Evolutionary conservation across 2,797 vertebrate genomes (phyloP).

Genomic region (Rhinichthys osculus): DNA sequence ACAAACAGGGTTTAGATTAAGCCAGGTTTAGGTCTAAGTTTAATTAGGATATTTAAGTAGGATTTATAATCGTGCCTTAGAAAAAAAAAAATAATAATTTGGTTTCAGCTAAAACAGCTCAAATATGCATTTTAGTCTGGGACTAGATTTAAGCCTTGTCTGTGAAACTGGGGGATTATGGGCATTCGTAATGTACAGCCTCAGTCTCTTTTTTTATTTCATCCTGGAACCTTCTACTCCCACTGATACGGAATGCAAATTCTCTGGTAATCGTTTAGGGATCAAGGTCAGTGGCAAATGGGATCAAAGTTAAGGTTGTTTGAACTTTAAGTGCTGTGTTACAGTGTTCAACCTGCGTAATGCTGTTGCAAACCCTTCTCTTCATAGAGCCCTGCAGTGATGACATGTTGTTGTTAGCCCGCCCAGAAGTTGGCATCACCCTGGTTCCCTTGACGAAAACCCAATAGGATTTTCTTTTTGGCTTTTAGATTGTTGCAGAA

Average conservation of each 20-base stretch:
- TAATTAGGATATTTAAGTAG: too few relatives aligned
- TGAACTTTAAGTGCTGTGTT: not conserved
- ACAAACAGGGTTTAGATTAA: too few relatives aligned
- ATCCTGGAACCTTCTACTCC: not conserved
- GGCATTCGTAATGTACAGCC: too few relatives aligned
- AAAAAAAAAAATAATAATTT: too few relatives aligned
- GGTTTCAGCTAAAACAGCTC: too few relatives aligned
- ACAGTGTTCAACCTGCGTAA: not conserved
- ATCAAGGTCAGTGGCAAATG: not conserved
- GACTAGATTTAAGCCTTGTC: not conserved
- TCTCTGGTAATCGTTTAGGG: not conserved
- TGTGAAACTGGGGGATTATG: not conserved
- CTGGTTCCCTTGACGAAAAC: not conserved
- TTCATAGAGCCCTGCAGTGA: too few relatives aligned
- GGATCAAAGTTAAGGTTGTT: not conserved
- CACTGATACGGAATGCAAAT: not conserved
- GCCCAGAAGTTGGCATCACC: too few relatives aligned
- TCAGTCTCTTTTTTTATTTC: not conserved
- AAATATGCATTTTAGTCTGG: not conserved
- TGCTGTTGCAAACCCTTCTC: not conserved
- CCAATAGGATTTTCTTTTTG: not conserved
- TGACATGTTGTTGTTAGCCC: not conserved
- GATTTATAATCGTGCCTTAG: too few relatives aligned
- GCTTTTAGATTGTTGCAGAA: not conserved
- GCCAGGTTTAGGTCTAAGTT: not conserved